Percentiles rank a stretch among this genome's conserved stretches.
phyloP scores from a whole-genome alignment of 1,140 invertebrate species.

The Bombus superbus region DNA sequence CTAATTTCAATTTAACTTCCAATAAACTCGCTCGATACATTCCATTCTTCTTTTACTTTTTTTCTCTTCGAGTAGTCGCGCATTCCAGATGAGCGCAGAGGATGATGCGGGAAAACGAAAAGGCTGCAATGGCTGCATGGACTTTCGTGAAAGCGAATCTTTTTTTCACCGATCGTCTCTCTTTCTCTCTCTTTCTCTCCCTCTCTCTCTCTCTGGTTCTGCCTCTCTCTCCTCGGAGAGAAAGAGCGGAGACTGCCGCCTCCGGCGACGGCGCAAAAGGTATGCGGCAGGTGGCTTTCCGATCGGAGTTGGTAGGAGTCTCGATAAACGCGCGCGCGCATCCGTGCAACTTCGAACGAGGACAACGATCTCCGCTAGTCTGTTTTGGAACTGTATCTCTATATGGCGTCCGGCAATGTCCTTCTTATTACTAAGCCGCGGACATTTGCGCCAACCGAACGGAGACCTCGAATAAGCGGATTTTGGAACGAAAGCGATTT shows the following conservation, averaged over 20 bases:
- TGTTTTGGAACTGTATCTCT: slow-evolving; percentile 32
- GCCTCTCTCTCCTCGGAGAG: background rate
- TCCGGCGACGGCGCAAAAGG: slow-evolving; percentile 47
- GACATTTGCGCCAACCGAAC: too few relatives aligned
- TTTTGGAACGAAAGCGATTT: too few relatives aligned
- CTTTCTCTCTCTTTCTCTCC: slow-evolving; percentile 5
- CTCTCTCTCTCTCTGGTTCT: background rate
- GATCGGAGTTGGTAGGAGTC: slow-evolving; percentile 45
- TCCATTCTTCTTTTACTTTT: background rate
- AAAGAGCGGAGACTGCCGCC: slow-evolving; percentile 36
- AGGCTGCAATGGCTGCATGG: slow-evolving; percentile 21
- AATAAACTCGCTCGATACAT: background rate
- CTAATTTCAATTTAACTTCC: too few relatives aligned
- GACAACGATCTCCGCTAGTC: slow-evolving; percentile 49
- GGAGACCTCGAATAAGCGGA: too few relatives aligned
- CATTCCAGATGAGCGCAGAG: background rate
- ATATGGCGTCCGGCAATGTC: background rate
- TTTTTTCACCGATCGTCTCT: slow-evolving; percentile 52
- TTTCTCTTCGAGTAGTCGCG: background rate
- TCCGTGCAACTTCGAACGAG: slow-evolving; percentile 51
- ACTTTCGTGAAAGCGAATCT: slow-evolving; percentile 72
- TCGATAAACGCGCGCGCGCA: background rate
- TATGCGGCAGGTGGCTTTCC: slow-evolving; percentile 71
- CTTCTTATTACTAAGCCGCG: background rate
- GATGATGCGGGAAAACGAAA: slow-evolving; percentile 47